Percentiles rank a stretch among this genome's conserved stretches.
phyloP scores from a whole-genome alignment of 2,888 invertebrate genomes.

The Hyles lineata region DNA sequence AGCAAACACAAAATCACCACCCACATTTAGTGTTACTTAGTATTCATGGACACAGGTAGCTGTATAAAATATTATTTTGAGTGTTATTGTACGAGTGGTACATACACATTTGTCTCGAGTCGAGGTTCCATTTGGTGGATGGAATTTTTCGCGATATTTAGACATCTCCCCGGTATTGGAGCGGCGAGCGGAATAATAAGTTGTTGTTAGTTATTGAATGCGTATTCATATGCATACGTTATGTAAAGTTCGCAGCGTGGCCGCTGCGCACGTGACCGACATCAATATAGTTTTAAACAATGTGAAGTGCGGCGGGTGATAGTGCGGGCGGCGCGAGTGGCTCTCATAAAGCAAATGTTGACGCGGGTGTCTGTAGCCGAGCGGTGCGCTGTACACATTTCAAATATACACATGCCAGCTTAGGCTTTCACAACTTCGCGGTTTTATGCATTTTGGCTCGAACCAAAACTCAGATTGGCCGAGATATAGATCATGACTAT shows the following conservation, averaged over 20 bases:
- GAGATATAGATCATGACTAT: too few relatives aligned
- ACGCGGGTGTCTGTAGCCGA: too few relatives aligned
- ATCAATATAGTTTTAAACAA: neutral
- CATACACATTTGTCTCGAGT: neutral
- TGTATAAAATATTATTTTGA: neutral
- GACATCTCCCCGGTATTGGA: neutral
- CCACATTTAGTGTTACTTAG: neutral
- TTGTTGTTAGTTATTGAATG: conserved; percentile 15
- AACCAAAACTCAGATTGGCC: too few relatives aligned
- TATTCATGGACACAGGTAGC: neutral
- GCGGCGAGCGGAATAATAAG: conserved; percentile 16
- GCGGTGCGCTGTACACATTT: too few relatives aligned
- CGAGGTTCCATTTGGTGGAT: neutral
- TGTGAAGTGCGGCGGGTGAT: neutral
- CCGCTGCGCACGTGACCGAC: neutral
- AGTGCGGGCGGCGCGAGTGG: neutral
- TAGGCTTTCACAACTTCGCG: too few relatives aligned
- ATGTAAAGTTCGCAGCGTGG: neutral
- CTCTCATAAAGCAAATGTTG: too few relatives aligned
- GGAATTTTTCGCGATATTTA: conserved; percentile 6
- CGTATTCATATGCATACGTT: conserved; percentile 1
- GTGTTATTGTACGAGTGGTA: neutral
- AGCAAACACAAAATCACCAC: too few relatives aligned
- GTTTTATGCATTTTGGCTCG: too few relatives aligned
- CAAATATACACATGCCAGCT: too few relatives aligned